Conservation (phyloP, 2,113 vertebrate genomes). For the Myxocyprinus asiaticus region DNA sequence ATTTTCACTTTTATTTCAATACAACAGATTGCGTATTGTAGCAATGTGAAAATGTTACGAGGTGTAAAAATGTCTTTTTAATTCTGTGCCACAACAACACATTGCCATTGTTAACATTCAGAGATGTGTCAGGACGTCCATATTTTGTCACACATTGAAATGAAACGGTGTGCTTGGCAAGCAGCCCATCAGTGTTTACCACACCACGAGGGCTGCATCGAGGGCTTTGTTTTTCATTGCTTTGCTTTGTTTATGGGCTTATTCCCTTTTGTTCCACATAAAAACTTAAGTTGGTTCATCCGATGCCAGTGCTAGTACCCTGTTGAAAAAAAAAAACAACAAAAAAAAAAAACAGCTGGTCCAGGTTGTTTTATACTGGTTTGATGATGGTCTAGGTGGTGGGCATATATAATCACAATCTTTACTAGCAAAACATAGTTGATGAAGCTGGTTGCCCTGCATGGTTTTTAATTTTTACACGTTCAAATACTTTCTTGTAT, state of each 20-base stretch:
- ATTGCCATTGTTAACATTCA: slow-evolving; percentile 72
- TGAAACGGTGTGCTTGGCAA: slow-evolving; percentile 64
- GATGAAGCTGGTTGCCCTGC: too few species aligned
- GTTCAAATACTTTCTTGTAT: too few species aligned
- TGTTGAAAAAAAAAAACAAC: too few species aligned
- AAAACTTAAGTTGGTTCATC: not conserved
- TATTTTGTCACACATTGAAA: slow-evolving; percentile 73
- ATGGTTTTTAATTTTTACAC: too few species aligned
- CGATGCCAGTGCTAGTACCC: not conserved
- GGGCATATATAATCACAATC: too few species aligned
- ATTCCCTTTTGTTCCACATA: not conserved
- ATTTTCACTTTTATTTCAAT: slow-evolving; percentile 69
- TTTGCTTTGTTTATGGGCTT: slow-evolving; percentile 11
- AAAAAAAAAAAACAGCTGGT: too few species aligned
- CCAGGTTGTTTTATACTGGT: too few species aligned
- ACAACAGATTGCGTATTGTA: slow-evolving; percentile 73
- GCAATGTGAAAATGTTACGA: slow-evolving; percentile 66
- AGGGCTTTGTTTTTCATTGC: not conserved
- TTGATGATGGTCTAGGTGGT: too few species aligned
- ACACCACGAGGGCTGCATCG: not conserved
- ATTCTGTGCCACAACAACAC: slow-evolving; percentile 64
- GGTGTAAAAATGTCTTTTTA: slow-evolving; percentile 75
- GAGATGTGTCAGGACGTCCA: slow-evolving; percentile 70
- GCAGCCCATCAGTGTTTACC: slow-evolving; percentile 52
- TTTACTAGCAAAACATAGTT: too few species aligned